Base-by-base conservation (phyloP, 2,797 vertebrate genomes). In the Chromobotia macracanthus region DNA sequence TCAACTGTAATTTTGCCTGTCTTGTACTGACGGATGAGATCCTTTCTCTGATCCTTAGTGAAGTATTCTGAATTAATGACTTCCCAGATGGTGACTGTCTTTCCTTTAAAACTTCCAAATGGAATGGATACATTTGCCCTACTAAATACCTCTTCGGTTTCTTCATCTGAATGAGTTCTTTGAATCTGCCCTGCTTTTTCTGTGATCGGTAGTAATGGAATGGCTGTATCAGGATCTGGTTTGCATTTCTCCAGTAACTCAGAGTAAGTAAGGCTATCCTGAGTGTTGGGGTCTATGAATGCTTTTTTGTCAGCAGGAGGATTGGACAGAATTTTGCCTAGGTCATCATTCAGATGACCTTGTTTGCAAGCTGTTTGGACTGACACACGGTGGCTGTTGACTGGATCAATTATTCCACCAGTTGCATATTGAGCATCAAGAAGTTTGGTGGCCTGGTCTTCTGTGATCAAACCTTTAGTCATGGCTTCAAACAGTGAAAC, bases 11-110 rank as follows among this genome's bases (percentile, higher is more conserved):
- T 97, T 88, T 96, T 98, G 64, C 97, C 97, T 0, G 95, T 95
- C 83, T 95, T 95, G 90, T 97, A 99, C 83, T 99, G 97, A n/a
- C 95, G 93, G 77, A 99, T 93, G 72, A 99, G 86, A 72, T 99
- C 96, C 56, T 84, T 93, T 71, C 94, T 93, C 90, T 99, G 97
- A 77, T 95, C 95, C 41, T 93, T 94, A 0, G 94, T 97, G 86
- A 99, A 97, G 85, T 99, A 99, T 63, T 99, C 97, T 0, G 97
- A 99, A 86, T 95, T 97, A 58, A 99, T 96, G 72, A 99, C 93
- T 87, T 99, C 96, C 98, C 97, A 99, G 84, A 98, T 95, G 9
- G 95, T 98, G 84, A 98, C 92, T 0, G 92, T 94, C 92, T 93
- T 96, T 50, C 96, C 97, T 81, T 93, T 93, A 84, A 98, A 97